Evolutionary conservation across 2,888 invertebrate species (phyloP), one percentile per base, ranked within the genome.

Genomic region (Gasteruption jaculator): DNA sequence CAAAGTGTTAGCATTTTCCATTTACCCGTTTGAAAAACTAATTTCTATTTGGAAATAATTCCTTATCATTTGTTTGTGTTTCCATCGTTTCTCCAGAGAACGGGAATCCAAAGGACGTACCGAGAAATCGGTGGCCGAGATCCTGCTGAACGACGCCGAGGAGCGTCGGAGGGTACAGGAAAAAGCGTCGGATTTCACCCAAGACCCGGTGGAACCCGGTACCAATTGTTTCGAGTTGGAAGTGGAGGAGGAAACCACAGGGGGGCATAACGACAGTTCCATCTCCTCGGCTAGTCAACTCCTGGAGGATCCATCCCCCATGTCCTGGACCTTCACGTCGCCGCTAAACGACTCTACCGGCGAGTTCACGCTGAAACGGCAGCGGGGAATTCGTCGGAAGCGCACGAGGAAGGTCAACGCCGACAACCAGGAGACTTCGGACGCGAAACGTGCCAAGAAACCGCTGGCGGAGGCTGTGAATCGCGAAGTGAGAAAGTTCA

Each of bases 261-360:
- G 54, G 0, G 33, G 45, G 8, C 66, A 65, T 45, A 70, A 68
- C 50, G 67, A 71, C 42, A 70, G 70, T 41, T 66, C 67, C 3
- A 58, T 71, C 1, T 68, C 65, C 1, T 70, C 70, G 37, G 70
- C 69, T 3, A 68, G 70, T 49, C 70, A 71, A 39, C 58, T 70
- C 0, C 38, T 70, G 16, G 70, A 71, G 37, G 63, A 71, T 38
- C 69, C 70, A 1, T 70, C 69, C 11, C 69, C 70, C 3, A 52
- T 67, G 41, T 64, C 66, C 4, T 70, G 69, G 69, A 61, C 63
- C 1, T 61, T 67, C 19, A 45, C 61, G 6, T 70, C 70, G 5
- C 68, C 69, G 1, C 40, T 55, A 1, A 54, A 58, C 26, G 68
- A 69, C 15, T 53, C 61, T 16, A 65, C 65, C 14, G 65, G 63